Evolutionary conservation across 2,797 vertebrate species (phyloP).

Genomic region (Toxotes lorentzi): DNA sequence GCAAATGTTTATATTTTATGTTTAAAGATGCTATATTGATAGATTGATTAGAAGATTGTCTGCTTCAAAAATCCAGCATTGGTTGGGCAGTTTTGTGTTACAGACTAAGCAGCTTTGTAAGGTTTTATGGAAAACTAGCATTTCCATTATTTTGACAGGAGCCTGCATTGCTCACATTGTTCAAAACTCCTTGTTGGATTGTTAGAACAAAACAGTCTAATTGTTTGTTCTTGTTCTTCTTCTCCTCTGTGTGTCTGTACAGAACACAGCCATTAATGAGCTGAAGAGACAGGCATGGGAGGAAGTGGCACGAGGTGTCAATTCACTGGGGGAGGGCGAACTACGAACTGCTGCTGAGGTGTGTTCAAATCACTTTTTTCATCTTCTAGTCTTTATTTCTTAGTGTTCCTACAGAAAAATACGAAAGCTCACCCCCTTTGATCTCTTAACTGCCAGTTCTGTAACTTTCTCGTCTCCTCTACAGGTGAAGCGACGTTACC

Average conservation of each 20-base stretch:
- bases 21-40: not conserved
- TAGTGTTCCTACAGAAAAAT: not conserved
- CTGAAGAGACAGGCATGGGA: constrained; percentile 97
- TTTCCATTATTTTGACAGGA: not conserved
- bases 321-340: constrained; percentile 93
- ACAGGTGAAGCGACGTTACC: constrained; percentile 91
- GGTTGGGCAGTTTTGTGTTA: not conserved
- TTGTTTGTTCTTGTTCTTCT: constrained; percentile 14
- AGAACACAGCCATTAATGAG: constrained; percentile 96
- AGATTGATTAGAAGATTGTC: not conserved
- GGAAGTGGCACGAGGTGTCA: constrained; percentile 94
- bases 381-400: not conserved
- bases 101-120: not conserved
- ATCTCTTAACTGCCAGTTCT: not conserved
- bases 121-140: not conserved
- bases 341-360: constrained; percentile 91
- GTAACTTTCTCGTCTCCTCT: not conserved
- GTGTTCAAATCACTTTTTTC: not conserved
- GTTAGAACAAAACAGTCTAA: constrained; percentile 4
- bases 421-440: not conserved
- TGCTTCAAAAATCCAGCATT: not conserved
- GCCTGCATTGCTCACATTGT: constrained; percentile 4
- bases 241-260: constrained; percentile 30
- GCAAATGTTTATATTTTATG: not conserved
- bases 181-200: not conserved